Base-by-base conservation (phyloP, 92 coral and sea anemone species). In the Epizoanthus illoricatus region DNA sequence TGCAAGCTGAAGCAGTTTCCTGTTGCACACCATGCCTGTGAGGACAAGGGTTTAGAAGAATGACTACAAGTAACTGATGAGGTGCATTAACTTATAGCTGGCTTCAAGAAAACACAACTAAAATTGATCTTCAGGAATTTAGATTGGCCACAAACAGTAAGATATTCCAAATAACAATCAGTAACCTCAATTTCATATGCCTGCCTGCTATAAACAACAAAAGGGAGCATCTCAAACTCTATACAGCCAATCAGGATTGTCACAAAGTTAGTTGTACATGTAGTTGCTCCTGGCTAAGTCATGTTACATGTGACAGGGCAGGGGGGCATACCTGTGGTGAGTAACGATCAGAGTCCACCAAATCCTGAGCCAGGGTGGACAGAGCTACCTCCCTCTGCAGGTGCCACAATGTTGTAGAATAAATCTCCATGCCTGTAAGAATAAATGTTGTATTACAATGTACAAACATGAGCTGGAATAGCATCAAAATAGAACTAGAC, bases 1-100 rank as follows among this genome's bases (percentile, higher is more conserved):
- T 96, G 99, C 59, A 96, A 76, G 82, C 99, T 96, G 76, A 93
- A 96, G 75, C 99, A 96, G 81, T 96, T 96, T 3, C 99, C 99
- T 28, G 99, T 96, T 2, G 97, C 99, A 72, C 98, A 92, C 99
- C 99, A 97, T 3, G 99, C 94, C 99, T 97, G 70, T 7, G 49
- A 57, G 64, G 67, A 19, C 4, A 69, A 21, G 8, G 71, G 5
- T 40, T 17, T 63, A 18, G 24, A 49, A 6, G 67, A 12, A 7
- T 39, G 28, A 47, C 11, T 23, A 9, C 18, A 2, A 9, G 10
- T 0, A 10, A 11, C 3, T 20, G 39, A 56, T 52, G 56, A 52
- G 56, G 56, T 13, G 12, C 56, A 52, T 28, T 1, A 28, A 28
- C 36, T 28, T 28, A 28, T 1, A 45, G 7, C 52, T 45, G 10